Percentiles rank a stretch among this genome's conserved stretches.
These are phyloP conservation scores for Caenorhabditis doughertyi DNA, from an alignment of 2,888 invertebrate genomes.

Conservation along the genomic window DNA sequence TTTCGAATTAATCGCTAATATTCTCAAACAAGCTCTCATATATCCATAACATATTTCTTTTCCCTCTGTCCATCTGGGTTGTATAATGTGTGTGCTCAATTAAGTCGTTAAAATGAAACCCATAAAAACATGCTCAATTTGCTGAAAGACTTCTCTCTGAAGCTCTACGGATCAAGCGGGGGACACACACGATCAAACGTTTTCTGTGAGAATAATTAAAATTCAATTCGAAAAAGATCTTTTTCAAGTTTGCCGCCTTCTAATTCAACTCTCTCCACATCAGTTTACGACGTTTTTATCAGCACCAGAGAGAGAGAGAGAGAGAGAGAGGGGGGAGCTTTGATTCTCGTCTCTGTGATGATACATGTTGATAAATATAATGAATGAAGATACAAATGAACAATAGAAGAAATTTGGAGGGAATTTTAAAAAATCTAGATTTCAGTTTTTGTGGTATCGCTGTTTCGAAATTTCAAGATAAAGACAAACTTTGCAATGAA, in stretches of 20 bases:
- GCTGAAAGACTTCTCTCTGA: background rate
- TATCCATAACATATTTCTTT: background rate
- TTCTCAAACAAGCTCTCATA: too few species aligned
- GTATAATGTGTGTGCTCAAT: slow-evolving; percentile 56
- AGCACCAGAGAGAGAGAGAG: slow-evolving; percentile 28
- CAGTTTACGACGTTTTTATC: slow-evolving; percentile 65
- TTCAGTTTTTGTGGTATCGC: too few species aligned
- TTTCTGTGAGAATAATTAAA: background rate
- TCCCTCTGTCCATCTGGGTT: slow-evolving; percentile 13
- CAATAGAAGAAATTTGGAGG: too few species aligned
- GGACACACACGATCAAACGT: too few species aligned
- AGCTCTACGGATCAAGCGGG: background rate
- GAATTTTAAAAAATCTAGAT: too few species aligned
- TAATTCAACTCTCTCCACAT: background rate
- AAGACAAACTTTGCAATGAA: too few species aligned
- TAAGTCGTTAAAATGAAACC: slow-evolving; percentile 45
- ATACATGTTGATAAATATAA: background rate
- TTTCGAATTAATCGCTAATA: too few species aligned
- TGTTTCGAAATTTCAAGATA: too few species aligned
- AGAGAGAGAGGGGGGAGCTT: background rate
- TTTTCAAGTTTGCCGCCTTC: slow-evolving; percentile 49
- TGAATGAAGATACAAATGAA: background rate
- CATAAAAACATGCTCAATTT: background rate
- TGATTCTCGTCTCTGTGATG: too few species aligned
- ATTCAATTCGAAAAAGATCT: slow-evolving; percentile 3